Evolutionary conservation across 64 coral and sea anemone species (phyloP).

Genomic region (Montipora foliosa): DNA sequence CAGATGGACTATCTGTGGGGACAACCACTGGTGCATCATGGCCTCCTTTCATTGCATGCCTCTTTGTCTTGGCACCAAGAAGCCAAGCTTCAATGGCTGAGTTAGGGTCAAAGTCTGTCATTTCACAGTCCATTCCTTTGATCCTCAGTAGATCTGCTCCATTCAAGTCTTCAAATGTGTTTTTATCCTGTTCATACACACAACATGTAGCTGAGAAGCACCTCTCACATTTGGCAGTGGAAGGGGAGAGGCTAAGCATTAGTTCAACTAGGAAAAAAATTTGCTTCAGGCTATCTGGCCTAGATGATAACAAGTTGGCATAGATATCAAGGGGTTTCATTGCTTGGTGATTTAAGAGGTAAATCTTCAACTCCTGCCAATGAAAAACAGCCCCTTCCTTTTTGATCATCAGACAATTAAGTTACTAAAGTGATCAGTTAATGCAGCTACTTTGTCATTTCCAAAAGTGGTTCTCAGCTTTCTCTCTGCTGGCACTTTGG

Average conservation of each 20-base stretch:
- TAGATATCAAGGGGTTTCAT: conserved; percentile 32
- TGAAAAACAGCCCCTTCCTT: conserved; percentile 40
- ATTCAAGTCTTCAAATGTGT: conserved; percentile 28
- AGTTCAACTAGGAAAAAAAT: conserved; percentile 33
- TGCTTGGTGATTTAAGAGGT: conserved; percentile 29
- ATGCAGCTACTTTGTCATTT: conserved; percentile 35
- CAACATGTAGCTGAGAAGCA: neutral
- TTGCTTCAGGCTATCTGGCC: conserved; percentile 17
- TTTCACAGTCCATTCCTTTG: conserved; percentile 52
- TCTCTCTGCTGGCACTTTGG: conserved; percentile 24
- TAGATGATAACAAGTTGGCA: conserved; percentile 16
- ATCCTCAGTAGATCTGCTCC: conserved; percentile 40
- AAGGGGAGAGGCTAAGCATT: conserved; percentile 26
- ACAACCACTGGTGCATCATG: conserved; percentile 47
- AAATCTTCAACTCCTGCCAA: conserved; percentile 36
- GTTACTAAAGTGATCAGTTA: conserved; percentile 44
- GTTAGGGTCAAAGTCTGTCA: conserved; percentile 47
- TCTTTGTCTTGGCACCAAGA: conserved; percentile 56
- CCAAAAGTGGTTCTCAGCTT: conserved; percentile 20
- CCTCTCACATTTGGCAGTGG: conserved; percentile 36
- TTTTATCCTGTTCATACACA: conserved; percentile 22
- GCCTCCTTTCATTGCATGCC: conserved; percentile 37
- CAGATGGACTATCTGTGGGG: conserved; percentile 33
- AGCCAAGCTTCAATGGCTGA: conserved; percentile 41
- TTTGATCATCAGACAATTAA: conserved; percentile 26